A percentile compares a stretch with the other conserved stretches of the same genome.
Evolutionary conservation across 2,113 vertebrate species (phyloP).

Genomic region (Microcebus jonahi): DNA sequence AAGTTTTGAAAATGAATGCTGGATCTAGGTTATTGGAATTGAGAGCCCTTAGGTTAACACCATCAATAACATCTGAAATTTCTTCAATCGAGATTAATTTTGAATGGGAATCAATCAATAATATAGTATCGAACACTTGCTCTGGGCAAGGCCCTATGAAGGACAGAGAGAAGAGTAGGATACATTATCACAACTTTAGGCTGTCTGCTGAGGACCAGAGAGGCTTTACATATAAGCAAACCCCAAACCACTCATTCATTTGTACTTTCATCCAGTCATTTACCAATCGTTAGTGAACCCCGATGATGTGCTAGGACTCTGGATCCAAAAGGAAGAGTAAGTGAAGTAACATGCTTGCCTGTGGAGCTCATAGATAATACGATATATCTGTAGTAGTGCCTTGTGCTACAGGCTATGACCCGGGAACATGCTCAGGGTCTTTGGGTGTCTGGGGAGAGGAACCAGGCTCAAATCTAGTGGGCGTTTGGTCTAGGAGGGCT

Average conservation of each 20-base stretch:
- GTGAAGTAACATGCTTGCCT: not conserved
- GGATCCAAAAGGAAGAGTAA: not conserved
- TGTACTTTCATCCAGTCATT: not conserved
- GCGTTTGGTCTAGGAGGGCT: not conserved
- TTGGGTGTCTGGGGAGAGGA: not conserved
- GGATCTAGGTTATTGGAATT: not conserved
- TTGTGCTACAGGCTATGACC: too few species aligned
- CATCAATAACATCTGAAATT: slow-evolving; percentile 9
- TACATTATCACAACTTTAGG: not conserved
- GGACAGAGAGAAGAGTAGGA: not conserved
- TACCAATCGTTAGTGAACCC: not conserved
- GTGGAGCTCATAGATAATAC: not conserved
- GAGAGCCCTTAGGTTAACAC: not conserved
- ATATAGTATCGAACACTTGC: not conserved
- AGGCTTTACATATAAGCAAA: not conserved
- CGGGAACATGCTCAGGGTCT: not conserved
- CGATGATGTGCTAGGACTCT: not conserved
- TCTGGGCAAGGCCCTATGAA: not conserved
- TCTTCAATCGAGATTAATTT: slow-evolving; percentile 45
- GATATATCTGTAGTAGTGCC: fast-evolving
- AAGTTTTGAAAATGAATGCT: not conserved
- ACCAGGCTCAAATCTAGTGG: too few species aligned
- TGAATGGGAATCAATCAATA: not conserved
- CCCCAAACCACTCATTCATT: not conserved
- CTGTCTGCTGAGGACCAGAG: not conserved